A percentile compares a stretch with the other conserved stretches of the same genome.
Evolutionary conservation across 1,140 invertebrate genomes (phyloP).

Genomic region (Procambarus virginalis): DNA sequence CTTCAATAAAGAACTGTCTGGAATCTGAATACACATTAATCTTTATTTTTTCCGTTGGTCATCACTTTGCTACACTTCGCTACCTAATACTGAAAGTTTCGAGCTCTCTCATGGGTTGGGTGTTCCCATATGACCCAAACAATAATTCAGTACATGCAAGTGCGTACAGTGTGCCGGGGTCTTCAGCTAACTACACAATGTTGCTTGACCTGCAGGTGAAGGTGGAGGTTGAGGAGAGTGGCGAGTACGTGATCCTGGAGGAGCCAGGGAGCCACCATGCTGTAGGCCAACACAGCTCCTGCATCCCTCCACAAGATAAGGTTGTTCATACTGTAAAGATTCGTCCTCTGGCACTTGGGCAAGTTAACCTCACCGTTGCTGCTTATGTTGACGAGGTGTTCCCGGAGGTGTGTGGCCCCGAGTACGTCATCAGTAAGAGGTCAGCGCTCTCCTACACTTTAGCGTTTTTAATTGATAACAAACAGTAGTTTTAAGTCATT

Average conservation of each 20-base stretch:
- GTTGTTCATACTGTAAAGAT: constrained; percentile 38
- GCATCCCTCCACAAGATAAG: constrained; percentile 56
- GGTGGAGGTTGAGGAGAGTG: constrained; percentile 1
- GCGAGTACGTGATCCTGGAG: constrained; percentile 32
- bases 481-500: too few species aligned
- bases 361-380: constrained; percentile 32
- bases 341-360: not conserved
- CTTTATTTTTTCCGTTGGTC: too few species aligned
- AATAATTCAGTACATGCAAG: too few species aligned
- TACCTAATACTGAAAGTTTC: too few species aligned
- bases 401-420: constrained; percentile 75
- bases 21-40: too few species aligned
- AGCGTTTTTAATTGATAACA: too few species aligned
- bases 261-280: not conserved
- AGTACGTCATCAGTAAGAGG: constrained; percentile 72
- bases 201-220: constrained; percentile 6
- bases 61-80: too few species aligned
- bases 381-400: constrained; percentile 50
- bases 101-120: too few species aligned
- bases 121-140: too few species aligned
- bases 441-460: not conserved
- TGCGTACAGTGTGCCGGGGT: too few species aligned
- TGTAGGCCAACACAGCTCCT: constrained; percentile 12
- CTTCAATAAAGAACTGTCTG: too few species aligned
- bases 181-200: too few species aligned